Conservation (phyloP, 1,140 invertebrate species). For the Cardiocondyla obscurior region DNA sequence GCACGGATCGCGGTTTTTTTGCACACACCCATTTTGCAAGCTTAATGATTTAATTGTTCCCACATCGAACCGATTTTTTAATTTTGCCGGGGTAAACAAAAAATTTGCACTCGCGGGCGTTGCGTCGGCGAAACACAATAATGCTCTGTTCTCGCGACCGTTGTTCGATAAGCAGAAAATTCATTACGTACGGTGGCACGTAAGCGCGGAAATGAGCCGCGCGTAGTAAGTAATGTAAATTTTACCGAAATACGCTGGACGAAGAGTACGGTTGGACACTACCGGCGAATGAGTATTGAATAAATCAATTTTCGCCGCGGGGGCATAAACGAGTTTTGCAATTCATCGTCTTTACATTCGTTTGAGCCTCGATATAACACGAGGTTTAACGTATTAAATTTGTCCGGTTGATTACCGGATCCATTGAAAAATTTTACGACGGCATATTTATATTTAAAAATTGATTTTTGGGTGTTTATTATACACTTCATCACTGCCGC, state of each 20-base stretch:
- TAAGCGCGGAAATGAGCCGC: slow-evolving; percentile 32
- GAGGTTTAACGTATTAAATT: background rate
- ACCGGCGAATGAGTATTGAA: slow-evolving; percentile 15
- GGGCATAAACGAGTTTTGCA: background rate
- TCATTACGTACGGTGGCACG: slow-evolving; percentile 11
- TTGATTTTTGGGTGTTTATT: background rate
- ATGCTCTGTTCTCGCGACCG: background rate
- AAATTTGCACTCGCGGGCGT: background rate
- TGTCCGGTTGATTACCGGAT: background rate
- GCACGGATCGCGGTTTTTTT: background rate
- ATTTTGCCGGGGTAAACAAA: background rate
- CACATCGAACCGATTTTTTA: slow-evolving; percentile 31
- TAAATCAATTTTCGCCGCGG: background rate
- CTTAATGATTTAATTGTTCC: slow-evolving; percentile 24
- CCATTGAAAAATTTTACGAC: background rate
- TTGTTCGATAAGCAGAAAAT: slow-evolving; percentile 46
- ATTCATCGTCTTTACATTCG: slow-evolving; percentile 1
- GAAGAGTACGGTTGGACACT: background rate
- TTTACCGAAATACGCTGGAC: slow-evolving; percentile 29
- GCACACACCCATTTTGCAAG: slow-evolving; percentile 35
- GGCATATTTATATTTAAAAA: background rate
- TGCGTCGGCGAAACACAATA: background rate
- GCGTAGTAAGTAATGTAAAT: slow-evolving; percentile 27
- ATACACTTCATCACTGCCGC: background rate
- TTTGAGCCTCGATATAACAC: background rate